Conservation (phyloP, 2,797 vertebrate genomes). For the Micromesistius poutassou region DNA sequence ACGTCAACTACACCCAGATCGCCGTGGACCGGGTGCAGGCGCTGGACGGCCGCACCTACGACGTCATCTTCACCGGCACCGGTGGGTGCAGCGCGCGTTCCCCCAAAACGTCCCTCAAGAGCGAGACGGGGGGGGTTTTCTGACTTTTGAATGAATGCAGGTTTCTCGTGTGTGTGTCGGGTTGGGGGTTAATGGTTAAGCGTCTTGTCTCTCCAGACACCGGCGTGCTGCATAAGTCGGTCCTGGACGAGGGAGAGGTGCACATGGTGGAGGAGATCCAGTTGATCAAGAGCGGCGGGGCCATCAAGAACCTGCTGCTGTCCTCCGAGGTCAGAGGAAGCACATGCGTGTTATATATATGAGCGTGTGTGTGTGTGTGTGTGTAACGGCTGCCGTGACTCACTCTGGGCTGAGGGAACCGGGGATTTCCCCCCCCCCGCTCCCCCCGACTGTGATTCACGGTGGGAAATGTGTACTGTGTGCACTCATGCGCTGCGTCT, state of each 20-base stretch:
- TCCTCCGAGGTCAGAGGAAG: slow-evolving; percentile 78
- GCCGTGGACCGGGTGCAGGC: slow-evolving; percentile 86
- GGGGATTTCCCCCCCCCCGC: not conserved
- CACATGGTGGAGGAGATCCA: slow-evolving; percentile 92
- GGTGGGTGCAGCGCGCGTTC: slow-evolving; percentile 67
- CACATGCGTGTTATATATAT: slow-evolving; percentile 24
- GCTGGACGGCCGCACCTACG: slow-evolving; percentile 82
- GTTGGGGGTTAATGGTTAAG: not conserved
- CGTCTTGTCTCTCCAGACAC: slow-evolving; percentile 71
- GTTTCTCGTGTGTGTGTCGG: not conserved
- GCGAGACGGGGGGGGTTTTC: no score
- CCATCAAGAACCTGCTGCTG: slow-evolving; percentile 85
- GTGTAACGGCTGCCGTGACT: not conserved
- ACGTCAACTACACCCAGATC: slow-evolving; percentile 93
- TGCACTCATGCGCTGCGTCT: not conserved
- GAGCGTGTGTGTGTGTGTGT: not conserved
- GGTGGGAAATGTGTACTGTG: not conserved
- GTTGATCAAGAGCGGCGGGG: slow-evolving; percentile 80
- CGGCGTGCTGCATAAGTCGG: slow-evolving; percentile 88
- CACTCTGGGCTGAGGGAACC: not conserved
- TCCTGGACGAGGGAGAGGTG: slow-evolving; percentile 79
- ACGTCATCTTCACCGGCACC: slow-evolving; percentile 91
- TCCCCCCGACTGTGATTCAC: not conserved
- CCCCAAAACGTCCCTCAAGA: no score
- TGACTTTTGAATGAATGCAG: no score